Conservation (phyloP, 2,888 invertebrate genomes). For the Criorhina ranunculi region DNA sequence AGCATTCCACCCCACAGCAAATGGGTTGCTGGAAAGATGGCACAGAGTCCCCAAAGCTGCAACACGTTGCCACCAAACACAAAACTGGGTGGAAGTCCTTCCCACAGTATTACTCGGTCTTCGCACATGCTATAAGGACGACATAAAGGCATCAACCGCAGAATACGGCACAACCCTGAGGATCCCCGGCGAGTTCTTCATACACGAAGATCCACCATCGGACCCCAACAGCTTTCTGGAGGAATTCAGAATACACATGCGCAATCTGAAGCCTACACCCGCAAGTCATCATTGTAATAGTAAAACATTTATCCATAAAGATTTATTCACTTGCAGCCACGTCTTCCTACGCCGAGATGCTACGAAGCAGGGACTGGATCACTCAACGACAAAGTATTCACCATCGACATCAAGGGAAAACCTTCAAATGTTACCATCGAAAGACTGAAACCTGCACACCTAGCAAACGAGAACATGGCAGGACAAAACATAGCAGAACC, state of each 20-base stretch:
- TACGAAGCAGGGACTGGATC: conserved; percentile 27
- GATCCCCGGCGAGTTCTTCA: conserved; percentile 42
- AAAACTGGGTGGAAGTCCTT: conserved; percentile 79
- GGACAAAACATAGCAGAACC: background rate
- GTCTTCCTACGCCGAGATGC: conserved; percentile 33
- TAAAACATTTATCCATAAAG: conserved; percentile 58
- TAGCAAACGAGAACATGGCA: background rate
- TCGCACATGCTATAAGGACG: conserved; percentile 78
- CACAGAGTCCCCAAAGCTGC: conserved; percentile 81
- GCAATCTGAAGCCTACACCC: conserved; percentile 44
- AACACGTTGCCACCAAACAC: conserved; percentile 67
- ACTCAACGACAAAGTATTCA: conserved; percentile 37
- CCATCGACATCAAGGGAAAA: conserved; percentile 32
- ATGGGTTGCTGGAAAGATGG: conserved; percentile 79
- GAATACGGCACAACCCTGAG: conserved; percentile 43
- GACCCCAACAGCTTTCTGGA: conserved; percentile 16
- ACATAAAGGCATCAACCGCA: conserved; percentile 34
- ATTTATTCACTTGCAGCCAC: conserved; percentile 26
- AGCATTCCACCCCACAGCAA: background rate
- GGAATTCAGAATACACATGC: conserved; percentile 26
- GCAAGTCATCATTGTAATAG: conserved; percentile 50
- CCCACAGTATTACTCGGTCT: conserved; percentile 81
- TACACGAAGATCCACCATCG: conserved; percentile 8
- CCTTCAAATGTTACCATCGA: conserved; percentile 31
- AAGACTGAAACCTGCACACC: conserved; percentile 50